Evolutionary conservation across 2,113 vertebrate species (phyloP).

Genomic region (Pristiophorus japonicus): DNA sequence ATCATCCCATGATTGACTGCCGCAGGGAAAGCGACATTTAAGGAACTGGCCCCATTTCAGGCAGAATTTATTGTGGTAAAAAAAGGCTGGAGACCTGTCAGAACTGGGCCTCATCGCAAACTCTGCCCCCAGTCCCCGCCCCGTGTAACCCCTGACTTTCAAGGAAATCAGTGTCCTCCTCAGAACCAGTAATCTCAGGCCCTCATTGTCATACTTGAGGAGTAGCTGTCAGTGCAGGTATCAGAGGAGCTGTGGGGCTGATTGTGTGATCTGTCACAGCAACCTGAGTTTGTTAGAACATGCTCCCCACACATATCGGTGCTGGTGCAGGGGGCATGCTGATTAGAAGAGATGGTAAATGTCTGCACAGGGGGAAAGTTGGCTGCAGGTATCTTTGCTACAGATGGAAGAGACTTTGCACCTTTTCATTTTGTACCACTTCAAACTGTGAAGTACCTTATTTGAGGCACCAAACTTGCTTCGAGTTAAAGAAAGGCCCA

Average conservation of each 20-base stretch:
- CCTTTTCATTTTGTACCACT: background rate
- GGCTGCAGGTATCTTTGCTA: background rate
- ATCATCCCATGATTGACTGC: background rate
- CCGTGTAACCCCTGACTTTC: background rate
- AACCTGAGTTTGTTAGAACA: background rate
- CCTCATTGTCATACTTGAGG: background rate
- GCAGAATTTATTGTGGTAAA: background rate
- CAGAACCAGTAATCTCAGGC: background rate
- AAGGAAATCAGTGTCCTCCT: background rate
- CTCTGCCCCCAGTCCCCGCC: no score
- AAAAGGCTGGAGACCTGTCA: background rate
- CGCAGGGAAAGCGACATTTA: background rate
- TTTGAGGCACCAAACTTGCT: background rate
- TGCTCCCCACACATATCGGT: background rate
- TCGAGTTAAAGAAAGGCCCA: background rate
- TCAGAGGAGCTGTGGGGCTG: background rate
- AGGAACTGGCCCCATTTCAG: background rate
- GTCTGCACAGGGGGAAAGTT: no score
- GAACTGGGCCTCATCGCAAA: background rate
- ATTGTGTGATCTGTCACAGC: background rate
- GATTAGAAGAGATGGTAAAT: background rate
- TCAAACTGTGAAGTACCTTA: background rate
- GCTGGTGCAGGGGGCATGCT: background rate
- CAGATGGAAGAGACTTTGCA: background rate
- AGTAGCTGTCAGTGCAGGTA: background rate